These are phyloP conservation scores for Sarcophaga peregrina DNA, from an alignment of 1,140 invertebrate species.

Conservation along the genomic window DNA sequence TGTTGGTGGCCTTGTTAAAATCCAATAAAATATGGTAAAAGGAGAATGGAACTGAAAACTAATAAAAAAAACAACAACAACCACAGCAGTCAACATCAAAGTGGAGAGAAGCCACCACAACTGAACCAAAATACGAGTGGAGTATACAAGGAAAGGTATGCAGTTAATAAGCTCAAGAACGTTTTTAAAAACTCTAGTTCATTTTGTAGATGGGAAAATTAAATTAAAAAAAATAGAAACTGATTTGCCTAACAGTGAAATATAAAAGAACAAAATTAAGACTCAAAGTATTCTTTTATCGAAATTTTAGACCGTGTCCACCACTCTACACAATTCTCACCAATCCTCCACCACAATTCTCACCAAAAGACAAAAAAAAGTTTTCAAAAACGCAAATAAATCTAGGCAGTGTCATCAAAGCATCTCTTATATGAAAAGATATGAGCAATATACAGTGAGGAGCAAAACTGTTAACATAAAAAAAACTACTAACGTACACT, in stretches of 20 bases:
- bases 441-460: background rate
- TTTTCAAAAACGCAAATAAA: background rate
- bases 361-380: conserved; percentile 16
- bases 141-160: conserved; percentile 5
- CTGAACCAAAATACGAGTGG: too few species aligned
- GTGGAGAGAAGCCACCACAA: conserved; percentile 12
- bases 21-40: conserved; percentile 37
- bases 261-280: background rate
- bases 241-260: background rate
- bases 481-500: too few species aligned
- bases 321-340: too few species aligned
- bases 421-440: background rate
- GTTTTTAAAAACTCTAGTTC: background rate
- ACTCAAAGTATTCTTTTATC: background rate
- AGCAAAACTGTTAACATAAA: background rate
- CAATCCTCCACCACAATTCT: conserved; percentile 6
- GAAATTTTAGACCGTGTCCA: background rate
- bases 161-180: conserved; percentile 33
- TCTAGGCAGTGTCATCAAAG: background rate
- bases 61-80: conserved; percentile 37
- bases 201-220: background rate
- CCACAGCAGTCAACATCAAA: conserved; percentile 21
- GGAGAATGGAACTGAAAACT: conserved; percentile 27
- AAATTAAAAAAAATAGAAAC: background rate
- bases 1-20: conserved; percentile 46